Conservation (phyloP, 2,888 invertebrate species). For the Hemaris fuciformis region DNA sequence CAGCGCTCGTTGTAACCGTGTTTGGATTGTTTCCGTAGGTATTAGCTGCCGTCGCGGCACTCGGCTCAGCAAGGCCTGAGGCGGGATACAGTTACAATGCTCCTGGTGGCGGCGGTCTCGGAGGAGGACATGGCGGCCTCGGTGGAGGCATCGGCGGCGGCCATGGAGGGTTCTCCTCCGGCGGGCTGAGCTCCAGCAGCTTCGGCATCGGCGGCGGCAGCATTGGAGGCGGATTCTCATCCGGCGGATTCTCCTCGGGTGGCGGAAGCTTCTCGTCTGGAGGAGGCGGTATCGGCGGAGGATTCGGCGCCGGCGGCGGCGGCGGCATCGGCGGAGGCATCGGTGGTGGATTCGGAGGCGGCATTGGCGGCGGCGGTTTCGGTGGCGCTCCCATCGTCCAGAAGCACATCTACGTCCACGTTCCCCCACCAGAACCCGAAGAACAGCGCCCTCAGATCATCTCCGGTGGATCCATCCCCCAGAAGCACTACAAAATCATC, state of each 20-base stretch:
- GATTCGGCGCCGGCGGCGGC: conserved; percentile 47
- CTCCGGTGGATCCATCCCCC: conserved; percentile 83
- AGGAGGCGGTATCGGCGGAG: conserved; percentile 56
- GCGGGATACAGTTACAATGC: conserved; percentile 83
- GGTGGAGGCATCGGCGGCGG: conserved; percentile 47
- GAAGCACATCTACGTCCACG: conserved; percentile 92
- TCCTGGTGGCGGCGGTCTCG: conserved; percentile 63
- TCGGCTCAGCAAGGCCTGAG: conserved; percentile 82
- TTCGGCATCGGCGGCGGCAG: conserved; percentile 62
- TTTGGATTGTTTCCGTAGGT: conserved; percentile 47
- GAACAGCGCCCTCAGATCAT: conserved; percentile 85
- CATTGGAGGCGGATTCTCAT: conserved; percentile 44
- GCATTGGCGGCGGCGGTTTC: conserved; percentile 64
- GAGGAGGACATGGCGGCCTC: conserved; percentile 48
- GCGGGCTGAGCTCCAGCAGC: conserved; percentile 60
- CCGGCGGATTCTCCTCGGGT: conserved; percentile 45
- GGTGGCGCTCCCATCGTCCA: conserved; percentile 83
- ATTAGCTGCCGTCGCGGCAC: conserved; percentile 79
- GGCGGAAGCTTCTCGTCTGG: conserved; percentile 49
- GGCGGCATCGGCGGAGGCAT: conserved; percentile 53
- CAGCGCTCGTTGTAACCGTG: neutral
- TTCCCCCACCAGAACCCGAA: conserved; percentile 90
- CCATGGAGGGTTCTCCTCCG: conserved; percentile 57
- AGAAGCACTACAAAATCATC: conserved; percentile 93
- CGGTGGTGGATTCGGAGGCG: conserved; percentile 53